Evolutionary conservation across 2,797 vertebrate species (phyloP), one percentile per base, ranked within the genome.

Genomic region (Rallus crepitans): DNA sequence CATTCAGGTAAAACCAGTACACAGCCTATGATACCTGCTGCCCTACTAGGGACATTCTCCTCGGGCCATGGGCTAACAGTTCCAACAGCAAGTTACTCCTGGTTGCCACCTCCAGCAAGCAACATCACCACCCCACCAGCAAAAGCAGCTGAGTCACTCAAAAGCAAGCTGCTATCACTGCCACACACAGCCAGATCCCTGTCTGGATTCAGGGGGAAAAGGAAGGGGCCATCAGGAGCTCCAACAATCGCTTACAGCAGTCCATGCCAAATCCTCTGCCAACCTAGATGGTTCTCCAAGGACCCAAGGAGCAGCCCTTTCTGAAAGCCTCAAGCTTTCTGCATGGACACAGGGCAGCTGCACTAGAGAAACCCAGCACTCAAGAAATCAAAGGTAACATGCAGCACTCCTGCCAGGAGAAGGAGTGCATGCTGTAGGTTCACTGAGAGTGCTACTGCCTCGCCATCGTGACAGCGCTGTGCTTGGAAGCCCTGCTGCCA

Each of bases 11-110:
- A 75, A 81, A 25, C 23, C 40, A n/a, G 12, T 3, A 33, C 2
- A 4, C 31, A 79, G 47, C n/a, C 6, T 4, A 8, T 1, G 6
- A 1, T 6, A 65, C 20, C 31, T 35, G 15, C 3, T 4, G 4
- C 16, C 15, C 21, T 30, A 24, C 21, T 0, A 37, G 50, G 40
- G 5, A 37, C 56, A 33, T 27, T 8, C 6, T 20, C 27, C 64
- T 48, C 9, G 1, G n/a, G 37, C 30, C 4, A 0, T 3, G 37
- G 42, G 42, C 37, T 31, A 82, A 39, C 39, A 13, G 37, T 15
- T 53, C 30, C 52, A 39, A 42, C 28, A 75, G 27, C 37, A 59
- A 77, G n/a, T 4, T 42, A 48, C 2, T 82, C 21, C 56, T 63
- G 31, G 28, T 7, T 66, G n/a, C 37, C 24, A 60, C 18, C 18